These are phyloP conservation scores for Ochlodes sylvanus DNA, from an alignment of 2,888 invertebrate genomes.

Conservation along the genomic window DNA sequence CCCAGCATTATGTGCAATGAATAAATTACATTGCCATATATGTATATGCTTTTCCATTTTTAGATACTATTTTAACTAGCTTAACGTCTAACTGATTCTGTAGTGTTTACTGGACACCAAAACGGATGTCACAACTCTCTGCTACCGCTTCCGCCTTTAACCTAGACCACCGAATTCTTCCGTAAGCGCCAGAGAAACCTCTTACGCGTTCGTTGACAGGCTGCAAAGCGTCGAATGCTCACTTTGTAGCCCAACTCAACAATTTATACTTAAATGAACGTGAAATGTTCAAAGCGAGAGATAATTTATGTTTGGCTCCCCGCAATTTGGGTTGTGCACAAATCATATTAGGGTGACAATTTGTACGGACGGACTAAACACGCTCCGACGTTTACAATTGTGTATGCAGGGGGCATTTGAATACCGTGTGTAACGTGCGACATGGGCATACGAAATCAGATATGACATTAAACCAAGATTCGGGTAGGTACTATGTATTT, in stretches of 20 bases:
- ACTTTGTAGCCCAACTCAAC: constrained; percentile 34
- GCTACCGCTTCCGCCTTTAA: background rate
- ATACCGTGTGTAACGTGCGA: background rate
- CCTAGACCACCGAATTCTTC: constrained; percentile 15
- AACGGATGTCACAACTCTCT: no score
- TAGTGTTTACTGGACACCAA: no score
- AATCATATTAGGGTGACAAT: constrained; percentile 6
- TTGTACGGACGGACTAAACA: background rate
- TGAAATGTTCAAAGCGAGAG: constrained; percentile 4
- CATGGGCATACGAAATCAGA: background rate
- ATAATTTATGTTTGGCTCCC: constrained; percentile 5
- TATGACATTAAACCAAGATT: no score
- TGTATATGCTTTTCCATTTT: no score
- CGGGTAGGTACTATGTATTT: no score
- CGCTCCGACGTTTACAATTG: background rate
- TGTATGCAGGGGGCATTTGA: no score
- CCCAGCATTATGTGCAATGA: no score
- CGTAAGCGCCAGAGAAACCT: constrained; percentile 48
- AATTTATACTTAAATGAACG: constrained; percentile 4
- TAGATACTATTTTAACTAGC: no score
- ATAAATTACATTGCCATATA: no score
- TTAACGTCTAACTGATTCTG: no score
- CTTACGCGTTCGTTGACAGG: constrained; percentile 49
- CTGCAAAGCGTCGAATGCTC: constrained; percentile 50
- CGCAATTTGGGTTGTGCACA: constrained; percentile 1